Evolutionary conservation across 1,140 invertebrate species (phyloP), one percentile per base, ranked within the genome.

Genomic region (Archivesica marissinica): DNA sequence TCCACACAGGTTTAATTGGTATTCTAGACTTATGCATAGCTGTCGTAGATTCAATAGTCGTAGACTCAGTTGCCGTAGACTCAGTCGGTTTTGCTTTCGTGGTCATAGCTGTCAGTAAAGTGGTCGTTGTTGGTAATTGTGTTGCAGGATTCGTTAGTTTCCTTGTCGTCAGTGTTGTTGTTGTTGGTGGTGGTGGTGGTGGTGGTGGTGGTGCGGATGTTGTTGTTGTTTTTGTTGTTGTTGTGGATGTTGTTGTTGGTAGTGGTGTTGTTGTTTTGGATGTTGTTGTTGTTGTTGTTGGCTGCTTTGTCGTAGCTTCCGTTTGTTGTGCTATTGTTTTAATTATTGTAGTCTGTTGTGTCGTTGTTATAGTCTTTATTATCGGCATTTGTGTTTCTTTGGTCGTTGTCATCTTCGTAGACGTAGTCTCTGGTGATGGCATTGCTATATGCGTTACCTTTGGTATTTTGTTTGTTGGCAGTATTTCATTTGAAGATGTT

Each of bases 201-300:
- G 44, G 33, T 44, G 61, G 41, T 41, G 13, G 50, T 7, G 20
- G n/a, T 23, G 7, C 23, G 56, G 11, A 33, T 2, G 33, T 68
- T 7, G 64, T 44, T 2, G 33, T 68, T 25, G n/a, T 33, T 41
- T 25, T 33, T 30, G 30, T 38, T 47, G 54, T 84, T 47, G 64
- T 70, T 56, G 50, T 39, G 33, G 11, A 33, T 2, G 33, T 68
- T 7, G 64, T 44, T 2, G 33, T 68, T 25, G n/a, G 20, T 41
- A 13, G 38, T 30, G 30, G 28, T 47, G 54, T 84, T 47, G 64
- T 70, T 56, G 50, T 39, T n/a, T 23, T 23, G 20, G 56, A 47
- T 15, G 56, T 50, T 33, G 52, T 56, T 47, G 38, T 74, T n/a
- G 44, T 35, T 41, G 61, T 23, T 59, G 47, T 70, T 17, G 54